phyloP scores from a whole-genome alignment of 1,140 invertebrate species.

The Drosophila triauraria region DNA sequence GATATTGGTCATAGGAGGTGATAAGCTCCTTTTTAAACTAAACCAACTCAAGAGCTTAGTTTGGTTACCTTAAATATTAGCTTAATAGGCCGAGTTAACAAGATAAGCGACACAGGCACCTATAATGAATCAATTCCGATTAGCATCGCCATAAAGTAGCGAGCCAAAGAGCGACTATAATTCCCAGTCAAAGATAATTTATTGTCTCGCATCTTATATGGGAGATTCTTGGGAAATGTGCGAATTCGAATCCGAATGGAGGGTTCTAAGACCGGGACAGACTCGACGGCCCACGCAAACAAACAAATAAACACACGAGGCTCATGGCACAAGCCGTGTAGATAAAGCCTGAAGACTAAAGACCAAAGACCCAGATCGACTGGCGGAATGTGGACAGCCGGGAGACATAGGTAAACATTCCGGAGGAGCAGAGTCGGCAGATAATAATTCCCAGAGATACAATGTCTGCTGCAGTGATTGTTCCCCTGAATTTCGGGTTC shows the following conservation, averaged over 20 bases:
- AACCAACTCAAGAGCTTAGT: background rate
- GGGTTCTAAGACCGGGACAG: conserved; percentile 7
- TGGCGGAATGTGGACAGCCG: conserved; percentile 17
- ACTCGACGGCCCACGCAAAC: conserved; percentile 19
- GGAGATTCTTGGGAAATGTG: conserved; percentile 22
- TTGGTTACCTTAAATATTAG: background rate
- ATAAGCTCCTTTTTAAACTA: background rate
- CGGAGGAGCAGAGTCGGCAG: background rate
- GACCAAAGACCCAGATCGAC: background rate
- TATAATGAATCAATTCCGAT: conserved; percentile 20
- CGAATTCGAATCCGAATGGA: conserved; percentile 11
- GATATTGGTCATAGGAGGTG: background rate
- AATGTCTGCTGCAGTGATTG: conserved; percentile 7
- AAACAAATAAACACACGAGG: background rate
- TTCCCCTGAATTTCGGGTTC: background rate
- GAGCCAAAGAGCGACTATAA: background rate
- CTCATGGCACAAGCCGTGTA: conserved; percentile 5
- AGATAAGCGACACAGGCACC: conserved; percentile 1
- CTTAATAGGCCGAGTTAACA: background rate
- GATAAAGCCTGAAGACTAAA: conserved; percentile 1
- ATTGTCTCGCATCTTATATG: conserved; percentile 2
- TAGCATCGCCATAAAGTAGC: conserved; percentile 1
- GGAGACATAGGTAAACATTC: conserved; percentile 24
- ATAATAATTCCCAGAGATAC: conserved; percentile 24
- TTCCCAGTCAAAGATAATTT: conserved; percentile 29